phyloP scores from a whole-genome alignment of 1,140 invertebrate genomes.

The Trichogramma pretiosum region DNA sequence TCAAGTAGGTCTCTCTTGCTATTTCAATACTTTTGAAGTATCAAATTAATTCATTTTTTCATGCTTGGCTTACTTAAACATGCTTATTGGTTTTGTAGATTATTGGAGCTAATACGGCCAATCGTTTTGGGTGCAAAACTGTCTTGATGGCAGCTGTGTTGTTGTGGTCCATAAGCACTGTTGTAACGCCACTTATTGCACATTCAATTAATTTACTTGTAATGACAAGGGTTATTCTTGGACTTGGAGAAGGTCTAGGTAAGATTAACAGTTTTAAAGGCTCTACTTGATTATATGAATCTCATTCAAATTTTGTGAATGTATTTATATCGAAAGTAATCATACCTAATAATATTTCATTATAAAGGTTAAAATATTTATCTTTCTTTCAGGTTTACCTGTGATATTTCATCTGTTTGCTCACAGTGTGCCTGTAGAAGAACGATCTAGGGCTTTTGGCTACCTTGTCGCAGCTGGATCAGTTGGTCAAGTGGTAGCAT shows the following conservation, averaged over 20 bases:
- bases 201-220: slow-evolving; percentile 57
- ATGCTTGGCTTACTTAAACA: too few relatives aligned
- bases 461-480: slow-evolving; percentile 68
- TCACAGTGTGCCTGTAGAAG: slow-evolving; percentile 63
- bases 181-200: slow-evolving; percentile 62
- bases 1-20: slow-evolving; percentile 47
- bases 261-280: slow-evolving; percentile 20
- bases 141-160: slow-evolving; percentile 63
- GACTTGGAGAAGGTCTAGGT: slow-evolving; percentile 71
- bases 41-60: too few relatives aligned
- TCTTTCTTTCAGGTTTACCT: slow-evolving; percentile 54
- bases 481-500: slow-evolving; percentile 68
- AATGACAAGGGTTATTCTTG: slow-evolving; percentile 57
- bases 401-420: slow-evolving; percentile 76
- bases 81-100: slow-evolving; percentile 44
- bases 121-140: slow-evolving; percentile 62
- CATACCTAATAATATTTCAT: slow-evolving; percentile 8
- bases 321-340: neutral
- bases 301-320: slow-evolving; percentile 1
- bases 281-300: neutral
- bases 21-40: too few relatives aligned
- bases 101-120: slow-evolving; percentile 62
- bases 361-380: neutral
- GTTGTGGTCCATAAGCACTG: slow-evolving; percentile 68
- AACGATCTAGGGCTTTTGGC: slow-evolving; percentile 67